These are phyloP conservation scores for Chelonia mydas DNA, from an alignment of 2,797 vertebrate species.

Conservation along the genomic window DNA sequence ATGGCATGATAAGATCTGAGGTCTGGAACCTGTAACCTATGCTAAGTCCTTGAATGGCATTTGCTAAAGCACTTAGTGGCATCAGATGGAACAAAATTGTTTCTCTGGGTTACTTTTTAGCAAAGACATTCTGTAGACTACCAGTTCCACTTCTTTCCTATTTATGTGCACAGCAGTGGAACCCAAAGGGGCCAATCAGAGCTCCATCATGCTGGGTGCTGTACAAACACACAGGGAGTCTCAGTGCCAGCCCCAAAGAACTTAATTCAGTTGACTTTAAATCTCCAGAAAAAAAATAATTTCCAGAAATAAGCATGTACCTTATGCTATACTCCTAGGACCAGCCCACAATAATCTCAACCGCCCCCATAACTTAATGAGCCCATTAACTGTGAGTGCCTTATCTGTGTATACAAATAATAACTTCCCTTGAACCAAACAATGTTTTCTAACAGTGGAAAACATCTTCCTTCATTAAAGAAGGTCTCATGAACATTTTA, in stretches of 20 bases:
- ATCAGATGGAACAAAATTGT: not conserved
- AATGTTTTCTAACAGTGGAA: not conserved
- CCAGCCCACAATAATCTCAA: not conserved
- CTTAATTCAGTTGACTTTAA: conserved; percentile 13
- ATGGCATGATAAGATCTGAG: not conserved
- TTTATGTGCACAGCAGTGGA: not conserved
- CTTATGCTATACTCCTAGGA: not conserved
- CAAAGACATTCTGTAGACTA: not conserved
- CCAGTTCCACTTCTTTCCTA: not conserved
- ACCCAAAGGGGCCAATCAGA: conserved; percentile 2
- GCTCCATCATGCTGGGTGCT: not conserved
- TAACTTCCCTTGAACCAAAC: not conserved
- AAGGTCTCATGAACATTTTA: not conserved
- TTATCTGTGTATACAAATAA: not conserved
- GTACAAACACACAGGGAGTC: not conserved
- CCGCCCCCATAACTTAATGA: not conserved
- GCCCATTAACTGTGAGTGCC: not conserved
- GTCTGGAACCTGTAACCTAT: not conserved
- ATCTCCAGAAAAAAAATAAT: not conserved
- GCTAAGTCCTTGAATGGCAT: not conserved
- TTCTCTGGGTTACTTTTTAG: not conserved
- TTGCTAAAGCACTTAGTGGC: not conserved
- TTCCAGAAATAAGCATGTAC: conserved; percentile 8
- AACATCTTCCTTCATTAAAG: not conserved
- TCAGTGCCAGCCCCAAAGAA: not conserved